A percentile compares a stretch with the other conserved stretches of the same genome.
phyloP scores from a whole-genome alignment of 2,888 invertebrate genomes.

The Aspidiotus rigidus region DNA sequence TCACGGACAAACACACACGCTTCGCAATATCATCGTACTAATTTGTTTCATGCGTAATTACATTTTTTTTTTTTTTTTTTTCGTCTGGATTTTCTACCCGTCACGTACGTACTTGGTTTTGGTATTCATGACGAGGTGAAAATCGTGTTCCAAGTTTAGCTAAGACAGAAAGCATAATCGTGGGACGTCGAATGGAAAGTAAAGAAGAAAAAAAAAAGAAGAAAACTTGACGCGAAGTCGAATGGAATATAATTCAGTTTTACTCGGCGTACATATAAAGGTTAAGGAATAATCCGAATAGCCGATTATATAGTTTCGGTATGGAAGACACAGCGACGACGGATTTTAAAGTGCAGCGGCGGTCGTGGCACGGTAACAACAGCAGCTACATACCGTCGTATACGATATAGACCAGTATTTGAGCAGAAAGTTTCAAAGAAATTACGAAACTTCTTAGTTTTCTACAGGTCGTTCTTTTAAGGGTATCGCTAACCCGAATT shows the following conservation, averaged over 20 bases:
- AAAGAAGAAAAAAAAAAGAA: neutral
- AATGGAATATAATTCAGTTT: neutral
- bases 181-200: too few relatives aligned
- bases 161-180: too few relatives aligned
- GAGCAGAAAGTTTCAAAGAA: constrained; percentile 29
- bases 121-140: too few relatives aligned
- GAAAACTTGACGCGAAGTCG: neutral
- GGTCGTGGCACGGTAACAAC: neutral
- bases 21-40: too few relatives aligned
- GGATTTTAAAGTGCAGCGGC: constrained; percentile 2
- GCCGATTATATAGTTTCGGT: constrained; percentile 2
- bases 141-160: too few relatives aligned
- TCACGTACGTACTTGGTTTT: too few relatives aligned
- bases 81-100: too few relatives aligned
- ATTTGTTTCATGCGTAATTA: too few relatives aligned
- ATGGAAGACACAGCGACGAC: neutral
- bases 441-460: constrained; percentile 31
- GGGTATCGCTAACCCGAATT: constrained; percentile 33
- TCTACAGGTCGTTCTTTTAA: constrained; percentile 31
- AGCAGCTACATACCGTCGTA: too few relatives aligned
- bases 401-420: constrained; percentile 6
- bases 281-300: constrained; percentile 2
- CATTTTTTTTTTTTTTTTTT: too few relatives aligned
- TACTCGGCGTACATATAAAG: neutral
- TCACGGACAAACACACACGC: too few relatives aligned